Evolutionary conservation across 1,140 invertebrate genomes (phyloP).

Genomic region (Euglossa dilemma): DNA sequence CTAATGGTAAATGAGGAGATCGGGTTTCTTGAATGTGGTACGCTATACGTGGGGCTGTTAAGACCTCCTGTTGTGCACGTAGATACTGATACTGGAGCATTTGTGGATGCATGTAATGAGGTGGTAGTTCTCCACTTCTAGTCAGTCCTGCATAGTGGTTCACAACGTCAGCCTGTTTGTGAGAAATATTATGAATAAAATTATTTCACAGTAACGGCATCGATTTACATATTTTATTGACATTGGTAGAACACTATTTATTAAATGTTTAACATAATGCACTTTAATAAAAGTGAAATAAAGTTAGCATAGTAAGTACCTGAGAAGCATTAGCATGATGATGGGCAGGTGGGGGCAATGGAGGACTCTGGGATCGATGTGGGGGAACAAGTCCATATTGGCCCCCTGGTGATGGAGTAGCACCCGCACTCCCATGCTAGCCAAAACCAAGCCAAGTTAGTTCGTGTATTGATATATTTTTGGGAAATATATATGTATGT

Average conservation of each 20-base stretch:
- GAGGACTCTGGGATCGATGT: conserved; percentile 85
- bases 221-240: not conserved
- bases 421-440: conserved; percentile 79
- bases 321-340: conserved; percentile 90
- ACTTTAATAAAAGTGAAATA: conserved; percentile 15
- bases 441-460: conserved; percentile 75
- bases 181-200: conserved; percentile 30
- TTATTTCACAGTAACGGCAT: not conserved
- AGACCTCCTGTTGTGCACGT: conserved; percentile 85
- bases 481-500: not conserved
- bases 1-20: conserved; percentile 77
- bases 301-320: conserved; percentile 82
- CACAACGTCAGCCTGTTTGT: conserved; percentile 85
- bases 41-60: conserved; percentile 82
- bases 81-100: conserved; percentile 89
- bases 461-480: conserved; percentile 29
- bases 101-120: conserved; percentile 86
- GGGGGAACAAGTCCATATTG: conserved; percentile 79
- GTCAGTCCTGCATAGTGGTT: conserved; percentile 77
- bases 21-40: conserved; percentile 79
- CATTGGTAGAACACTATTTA: not conserved
- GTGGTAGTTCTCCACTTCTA: conserved; percentile 73
- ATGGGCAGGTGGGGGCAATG: conserved; percentile 88
- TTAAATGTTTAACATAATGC: not conserved
- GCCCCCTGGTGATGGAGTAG: conserved; percentile 78